Conservation (phyloP, 2,888 invertebrate genomes). For the Tholera decimalis region DNA sequence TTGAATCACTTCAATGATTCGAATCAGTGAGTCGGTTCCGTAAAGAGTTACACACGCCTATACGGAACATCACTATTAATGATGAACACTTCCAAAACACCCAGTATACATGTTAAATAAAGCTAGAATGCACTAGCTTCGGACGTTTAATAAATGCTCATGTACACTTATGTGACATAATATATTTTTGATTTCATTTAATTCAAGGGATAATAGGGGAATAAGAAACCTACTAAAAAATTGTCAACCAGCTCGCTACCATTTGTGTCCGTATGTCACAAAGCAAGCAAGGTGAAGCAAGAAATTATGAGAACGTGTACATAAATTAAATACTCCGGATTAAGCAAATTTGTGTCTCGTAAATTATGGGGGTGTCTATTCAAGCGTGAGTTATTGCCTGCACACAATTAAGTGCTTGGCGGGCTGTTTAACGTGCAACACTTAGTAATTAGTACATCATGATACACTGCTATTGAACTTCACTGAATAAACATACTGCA, state of each 20-base stretch:
- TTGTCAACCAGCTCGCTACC: background rate
- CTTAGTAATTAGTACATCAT: constrained; percentile 5
- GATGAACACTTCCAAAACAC: too few relatives aligned
- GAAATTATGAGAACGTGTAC: constrained; percentile 53
- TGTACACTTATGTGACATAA: too few relatives aligned
- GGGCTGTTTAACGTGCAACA: constrained; percentile 19
- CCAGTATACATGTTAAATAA: too few relatives aligned
- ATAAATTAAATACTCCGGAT: constrained; percentile 64
- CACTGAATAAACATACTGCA: background rate
- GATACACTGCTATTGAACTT: background rate
- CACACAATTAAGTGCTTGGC: constrained; percentile 42
- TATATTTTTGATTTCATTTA: too few relatives aligned
- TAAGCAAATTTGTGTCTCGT: constrained; percentile 70
- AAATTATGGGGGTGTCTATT: constrained; percentile 70
- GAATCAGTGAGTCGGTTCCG: too few relatives aligned
- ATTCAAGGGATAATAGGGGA: too few relatives aligned
- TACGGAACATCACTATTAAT: too few relatives aligned
- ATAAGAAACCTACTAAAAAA: too few relatives aligned
- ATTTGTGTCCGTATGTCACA: constrained; percentile 23
- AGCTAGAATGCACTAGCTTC: too few relatives aligned
- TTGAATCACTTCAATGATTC: too few relatives aligned
- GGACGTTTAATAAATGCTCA: too few relatives aligned
- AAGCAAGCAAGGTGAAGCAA: constrained; percentile 27
- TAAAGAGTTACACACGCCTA: too few relatives aligned
- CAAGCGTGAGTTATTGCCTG: constrained; percentile 55